Evolutionary conservation across 2,797 vertebrate genomes (phyloP).

Genomic region (Loris lydekkerianus): DNA sequence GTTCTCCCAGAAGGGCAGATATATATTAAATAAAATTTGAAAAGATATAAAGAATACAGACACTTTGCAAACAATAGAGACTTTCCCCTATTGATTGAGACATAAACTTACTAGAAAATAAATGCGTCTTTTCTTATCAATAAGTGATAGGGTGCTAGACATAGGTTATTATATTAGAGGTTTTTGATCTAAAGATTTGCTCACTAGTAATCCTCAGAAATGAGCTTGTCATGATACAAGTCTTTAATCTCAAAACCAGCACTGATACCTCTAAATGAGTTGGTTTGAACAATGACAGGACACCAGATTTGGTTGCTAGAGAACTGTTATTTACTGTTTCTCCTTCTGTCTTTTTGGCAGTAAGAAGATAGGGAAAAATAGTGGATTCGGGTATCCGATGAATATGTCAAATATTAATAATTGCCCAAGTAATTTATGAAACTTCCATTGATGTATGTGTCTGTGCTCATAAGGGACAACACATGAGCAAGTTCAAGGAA

Average conservation of each 20-base stretch:
- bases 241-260: conserved; percentile 46
- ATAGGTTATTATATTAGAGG: not conserved
- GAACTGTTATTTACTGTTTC: conserved; percentile 52
- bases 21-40: conserved; percentile 37
- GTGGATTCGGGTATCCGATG: not conserved
- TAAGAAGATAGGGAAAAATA: conserved; percentile 45
- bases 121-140: conserved; percentile 3
- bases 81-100: not conserved
- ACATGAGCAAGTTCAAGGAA: not conserved
- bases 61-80: not conserved
- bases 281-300: conserved; percentile 39
- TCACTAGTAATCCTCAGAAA: conserved; percentile 20
- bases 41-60: not conserved
- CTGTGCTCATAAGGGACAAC: not conserved
- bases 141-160: not conserved
- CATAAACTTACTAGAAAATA: not conserved
- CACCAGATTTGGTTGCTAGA: conserved; percentile 20
- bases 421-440: not conserved
- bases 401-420: conserved; percentile 29
- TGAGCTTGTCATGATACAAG: not conserved
- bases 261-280: conserved; percentile 21
- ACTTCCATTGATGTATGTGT: not conserved
- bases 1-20: not conserved
- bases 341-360: conserved; percentile 39
- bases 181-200: conserved; percentile 32